phyloP scores from a whole-genome alignment of 2,888 invertebrate species.

The Chymomyza procnemis region DNA sequence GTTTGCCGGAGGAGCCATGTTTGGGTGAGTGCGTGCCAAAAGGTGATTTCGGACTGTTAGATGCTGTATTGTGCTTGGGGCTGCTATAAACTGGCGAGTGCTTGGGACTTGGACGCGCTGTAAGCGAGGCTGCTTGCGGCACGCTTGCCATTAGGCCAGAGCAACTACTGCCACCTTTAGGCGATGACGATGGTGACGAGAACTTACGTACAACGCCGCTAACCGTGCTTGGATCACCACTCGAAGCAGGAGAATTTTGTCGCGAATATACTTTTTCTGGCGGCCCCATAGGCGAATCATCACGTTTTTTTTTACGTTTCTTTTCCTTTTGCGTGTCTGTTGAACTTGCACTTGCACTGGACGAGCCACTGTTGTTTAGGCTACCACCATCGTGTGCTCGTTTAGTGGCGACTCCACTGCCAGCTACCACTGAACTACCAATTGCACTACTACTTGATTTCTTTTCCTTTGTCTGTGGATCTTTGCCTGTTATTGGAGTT shows the following conservation, averaged over 20 bases:
- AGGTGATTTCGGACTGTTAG: slow-evolving; percentile 86
- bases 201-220: slow-evolving; percentile 81
- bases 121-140: slow-evolving; percentile 48
- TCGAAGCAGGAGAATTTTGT: slow-evolving; percentile 79
- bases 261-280: slow-evolving; percentile 88
- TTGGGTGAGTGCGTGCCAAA: slow-evolving; percentile 90
- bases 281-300: slow-evolving; percentile 82
- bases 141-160: slow-evolving; percentile 50
- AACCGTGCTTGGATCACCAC: slow-evolving; percentile 80
- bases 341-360: slow-evolving; percentile 9
- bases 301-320: slow-evolving; percentile 86
- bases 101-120: slow-evolving; percentile 83
- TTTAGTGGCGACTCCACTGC: slow-evolving; percentile 45
- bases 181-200: slow-evolving; percentile 82
- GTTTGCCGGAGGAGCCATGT: slow-evolving; percentile 88
- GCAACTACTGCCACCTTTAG: slow-evolving; percentile 65
- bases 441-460: slow-evolving; percentile 18
- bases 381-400: slow-evolving; percentile 48
- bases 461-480: slow-evolving; percentile 39
- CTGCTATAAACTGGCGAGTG: slow-evolving; percentile 87
- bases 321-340: slow-evolving; percentile 80
- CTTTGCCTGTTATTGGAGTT: slow-evolving; percentile 83
- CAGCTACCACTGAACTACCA: neutral
- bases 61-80: slow-evolving; percentile 85
- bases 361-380: slow-evolving; percentile 9